Percentiles rank a stretch among this genome's conserved stretches.
Conservation (phyloP, 64 coral and sea anemone species). For the Stichodactyla mertensii region DNA sequence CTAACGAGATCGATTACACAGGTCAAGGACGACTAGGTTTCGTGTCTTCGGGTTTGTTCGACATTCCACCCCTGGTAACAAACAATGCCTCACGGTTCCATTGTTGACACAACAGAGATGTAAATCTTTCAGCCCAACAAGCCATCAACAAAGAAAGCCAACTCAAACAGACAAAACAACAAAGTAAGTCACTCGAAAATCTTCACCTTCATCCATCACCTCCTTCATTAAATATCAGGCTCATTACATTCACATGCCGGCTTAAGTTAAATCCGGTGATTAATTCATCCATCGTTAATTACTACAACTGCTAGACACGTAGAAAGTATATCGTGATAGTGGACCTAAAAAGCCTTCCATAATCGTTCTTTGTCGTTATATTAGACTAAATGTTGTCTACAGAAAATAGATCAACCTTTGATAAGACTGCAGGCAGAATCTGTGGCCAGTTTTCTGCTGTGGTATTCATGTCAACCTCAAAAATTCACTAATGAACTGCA, state of each 20-base stretch:
- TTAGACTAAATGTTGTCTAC: too few species aligned
- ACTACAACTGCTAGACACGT: not conserved
- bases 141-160: not conserved
- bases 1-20: not conserved
- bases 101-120: conserved; percentile 4
- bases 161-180: not conserved
- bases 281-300: not conserved
- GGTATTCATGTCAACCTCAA: not conserved
- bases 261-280: not conserved
- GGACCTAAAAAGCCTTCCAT: not conserved
- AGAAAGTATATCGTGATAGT: not conserved
- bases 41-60: not conserved
- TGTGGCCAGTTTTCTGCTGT: not conserved
- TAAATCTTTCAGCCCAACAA: not conserved
- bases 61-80: not conserved
- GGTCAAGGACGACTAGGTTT: not conserved
- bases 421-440: not conserved
- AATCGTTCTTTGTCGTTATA: too few species aligned
- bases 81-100: not conserved
- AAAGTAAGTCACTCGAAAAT: not conserved
- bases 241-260: not conserved
- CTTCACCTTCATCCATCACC: not conserved
- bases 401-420: too few species aligned
- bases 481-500: not conserved
- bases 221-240: not conserved